Percentiles rank a stretch among this genome's conserved stretches.
Evolutionary conservation across 1,140 invertebrate genomes (phyloP).

Genomic region (Macrostomum lignano): DNA sequence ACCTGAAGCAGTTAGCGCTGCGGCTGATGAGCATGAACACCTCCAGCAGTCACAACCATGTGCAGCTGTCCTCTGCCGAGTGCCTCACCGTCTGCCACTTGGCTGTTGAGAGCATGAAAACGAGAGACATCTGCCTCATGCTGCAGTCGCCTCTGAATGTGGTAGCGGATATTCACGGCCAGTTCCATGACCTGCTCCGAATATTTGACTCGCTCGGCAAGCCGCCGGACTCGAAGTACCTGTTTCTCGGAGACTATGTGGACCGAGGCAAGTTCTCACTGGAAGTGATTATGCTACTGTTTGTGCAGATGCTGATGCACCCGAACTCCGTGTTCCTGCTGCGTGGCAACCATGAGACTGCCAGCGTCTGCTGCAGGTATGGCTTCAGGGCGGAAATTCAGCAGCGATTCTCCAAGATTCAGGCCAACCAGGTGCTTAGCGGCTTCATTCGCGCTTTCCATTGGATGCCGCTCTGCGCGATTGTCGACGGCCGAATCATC

Average conservation of each 20-base stretch:
- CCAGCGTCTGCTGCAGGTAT: constrained; percentile 58
- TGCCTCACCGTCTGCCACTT: too few species aligned
- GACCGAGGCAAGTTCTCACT: constrained; percentile 53
- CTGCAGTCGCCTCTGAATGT: neutral
- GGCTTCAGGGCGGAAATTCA: neutral
- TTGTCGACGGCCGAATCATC: neutral
- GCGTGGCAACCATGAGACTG: constrained; percentile 66
- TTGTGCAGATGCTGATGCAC: constrained; percentile 46
- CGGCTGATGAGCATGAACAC: too few species aligned
- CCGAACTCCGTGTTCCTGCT: constrained; percentile 55
- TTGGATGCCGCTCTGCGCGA: neutral
- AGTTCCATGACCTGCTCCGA: constrained; percentile 4
- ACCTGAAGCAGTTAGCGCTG: too few species aligned
- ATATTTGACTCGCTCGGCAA: constrained; percentile 3
- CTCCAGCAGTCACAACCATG: too few species aligned
- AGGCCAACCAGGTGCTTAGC: neutral
- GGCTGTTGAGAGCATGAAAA: too few species aligned
- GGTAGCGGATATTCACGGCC: constrained; percentile 5
- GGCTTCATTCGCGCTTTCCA: neutral
- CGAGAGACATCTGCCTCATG: too few species aligned
- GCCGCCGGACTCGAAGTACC: constrained; percentile 29
- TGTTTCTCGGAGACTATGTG: constrained; percentile 76
- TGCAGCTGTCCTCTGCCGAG: too few species aligned
- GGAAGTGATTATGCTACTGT: constrained; percentile 47
- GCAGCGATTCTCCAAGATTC: neutral